Percentiles rank a stretch among this genome's conserved stretches.
phyloP scores from a whole-genome alignment of 2,888 invertebrate genomes.

The Liodrosophila aerea region DNA sequence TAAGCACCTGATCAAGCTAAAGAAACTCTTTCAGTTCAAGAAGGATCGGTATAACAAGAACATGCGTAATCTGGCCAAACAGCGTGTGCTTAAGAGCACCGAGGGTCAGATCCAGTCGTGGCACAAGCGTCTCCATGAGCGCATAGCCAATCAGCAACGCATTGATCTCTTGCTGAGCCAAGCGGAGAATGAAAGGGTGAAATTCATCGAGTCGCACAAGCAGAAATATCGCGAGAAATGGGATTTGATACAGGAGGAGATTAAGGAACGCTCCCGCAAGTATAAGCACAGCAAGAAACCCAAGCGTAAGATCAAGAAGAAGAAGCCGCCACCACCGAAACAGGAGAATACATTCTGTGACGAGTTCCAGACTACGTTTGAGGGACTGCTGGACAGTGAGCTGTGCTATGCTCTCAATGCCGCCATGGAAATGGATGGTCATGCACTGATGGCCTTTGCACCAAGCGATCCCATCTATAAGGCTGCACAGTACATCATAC shows the following conservation, averaged over 20 bases:
- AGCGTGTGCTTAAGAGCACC: conserved; percentile 42
- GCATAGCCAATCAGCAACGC: conserved; percentile 69
- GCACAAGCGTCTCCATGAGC: conserved; percentile 74
- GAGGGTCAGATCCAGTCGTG: conserved; percentile 73
- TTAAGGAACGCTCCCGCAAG: conserved; percentile 40
- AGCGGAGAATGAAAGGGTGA: conserved; percentile 42
- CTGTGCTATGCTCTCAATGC: conserved; percentile 77
- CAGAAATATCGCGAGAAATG: conserved; percentile 60
- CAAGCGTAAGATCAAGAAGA: conserved; percentile 32
- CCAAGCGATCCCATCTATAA: conserved; percentile 77
- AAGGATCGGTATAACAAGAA: conserved; percentile 75
- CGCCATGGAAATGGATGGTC: conserved; percentile 69
- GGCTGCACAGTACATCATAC: conserved; percentile 79
- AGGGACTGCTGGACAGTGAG: conserved; percentile 70
- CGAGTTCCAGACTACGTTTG: conserved; percentile 64
- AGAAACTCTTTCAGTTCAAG: conserved; percentile 78
- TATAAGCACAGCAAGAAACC: conserved; percentile 5
- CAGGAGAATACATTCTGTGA: conserved; percentile 29
- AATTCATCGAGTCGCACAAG: conserved; percentile 70
- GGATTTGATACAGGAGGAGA: conserved; percentile 60
- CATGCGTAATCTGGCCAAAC: conserved; percentile 50
- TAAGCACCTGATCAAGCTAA: conserved; percentile 78
- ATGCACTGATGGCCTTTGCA: conserved; percentile 54
- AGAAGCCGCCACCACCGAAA: conserved; percentile 2
- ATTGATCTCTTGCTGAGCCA: conserved; percentile 50